Evolutionary conservation across 2,113 vertebrate genomes (phyloP).

Genomic region (Sus scrofa): T2T-Sscrofa CM000818.6:25417501-25418000

Average conservation of each 20-base stretch:
- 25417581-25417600: no score
- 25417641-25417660: background rate
- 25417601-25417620: background rate
- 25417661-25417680: background rate
- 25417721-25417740: background rate
- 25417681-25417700: constrained; percentile 63
- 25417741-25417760: background rate
- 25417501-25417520: no score
- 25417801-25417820: background rate
- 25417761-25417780: background rate
- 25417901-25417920: background rate
- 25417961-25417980: no score
- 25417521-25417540: no score
- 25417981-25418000: no score
- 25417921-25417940: no score
- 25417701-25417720: constrained; percentile 81
- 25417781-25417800: constrained; percentile 1
- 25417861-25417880: background rate
- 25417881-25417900: background rate
- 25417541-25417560: no score
- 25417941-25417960: no score
- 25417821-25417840: background rate
- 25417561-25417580: no score
- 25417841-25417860: rapidly evolving
- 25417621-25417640: background rate